These are phyloP conservation scores for Acridotheres tristis DNA, from an alignment of 2,797 vertebrate species.

Conservation along the genomic window DNA sequence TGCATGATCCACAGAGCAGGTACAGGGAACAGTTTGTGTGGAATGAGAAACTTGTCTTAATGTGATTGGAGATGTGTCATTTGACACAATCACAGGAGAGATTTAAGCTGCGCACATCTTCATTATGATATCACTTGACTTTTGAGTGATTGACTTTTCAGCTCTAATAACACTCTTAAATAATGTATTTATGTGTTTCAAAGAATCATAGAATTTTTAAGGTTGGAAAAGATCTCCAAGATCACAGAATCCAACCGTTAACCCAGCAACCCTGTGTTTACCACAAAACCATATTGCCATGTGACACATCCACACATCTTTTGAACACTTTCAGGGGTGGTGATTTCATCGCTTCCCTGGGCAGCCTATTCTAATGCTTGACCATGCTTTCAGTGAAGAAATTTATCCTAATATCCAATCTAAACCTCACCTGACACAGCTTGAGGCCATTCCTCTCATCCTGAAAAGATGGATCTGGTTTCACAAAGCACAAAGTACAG, in stretches of 20 bases:
- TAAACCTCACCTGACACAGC: background rate
- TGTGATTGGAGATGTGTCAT: background rate
- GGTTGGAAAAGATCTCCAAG: background rate
- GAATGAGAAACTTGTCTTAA: background rate
- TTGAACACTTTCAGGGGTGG: background rate
- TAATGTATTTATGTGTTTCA: background rate
- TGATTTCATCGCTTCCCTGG: background rate
- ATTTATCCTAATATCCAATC: background rate
- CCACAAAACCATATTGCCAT: background rate
- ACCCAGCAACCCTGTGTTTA: background rate
- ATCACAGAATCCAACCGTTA: background rate
- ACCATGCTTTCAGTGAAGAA: background rate
- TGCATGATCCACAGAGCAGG: background rate
- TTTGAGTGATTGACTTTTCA: background rate
- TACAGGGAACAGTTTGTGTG: background rate
- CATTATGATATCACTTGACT: background rate
- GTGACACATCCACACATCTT: background rate
- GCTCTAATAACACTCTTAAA: background rate
- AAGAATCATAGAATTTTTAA: background rate
- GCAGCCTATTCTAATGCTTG: background rate
- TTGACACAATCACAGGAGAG: background rate
- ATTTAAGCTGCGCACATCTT: background rate
- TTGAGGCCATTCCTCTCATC: background rate
- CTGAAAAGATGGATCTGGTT: accelerated
- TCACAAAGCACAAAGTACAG: accelerated